These are phyloP conservation scores for Dendroctonus valens DNA, from an alignment of 1,140 invertebrate species.

Conservation along the genomic window DNA sequence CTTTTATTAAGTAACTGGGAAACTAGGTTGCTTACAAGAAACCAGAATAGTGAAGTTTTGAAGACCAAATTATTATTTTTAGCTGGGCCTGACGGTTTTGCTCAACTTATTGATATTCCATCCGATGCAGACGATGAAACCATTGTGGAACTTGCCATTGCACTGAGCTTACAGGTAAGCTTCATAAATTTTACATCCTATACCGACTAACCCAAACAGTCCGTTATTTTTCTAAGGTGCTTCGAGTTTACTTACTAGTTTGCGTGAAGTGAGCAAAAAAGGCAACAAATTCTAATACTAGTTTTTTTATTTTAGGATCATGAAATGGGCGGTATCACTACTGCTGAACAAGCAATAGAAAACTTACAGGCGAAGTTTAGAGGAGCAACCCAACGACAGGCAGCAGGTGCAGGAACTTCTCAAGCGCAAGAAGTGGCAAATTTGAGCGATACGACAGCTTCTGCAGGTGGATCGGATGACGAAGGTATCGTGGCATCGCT, in stretches of 20 bases:
- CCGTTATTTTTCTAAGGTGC: no score
- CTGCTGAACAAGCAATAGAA: constrained; percentile 30
- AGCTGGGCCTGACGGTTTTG: constrained; percentile 56
- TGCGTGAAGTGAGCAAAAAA: no score
- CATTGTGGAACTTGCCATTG: constrained; percentile 95
- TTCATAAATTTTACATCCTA: no score
- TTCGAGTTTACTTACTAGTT: not conserved
- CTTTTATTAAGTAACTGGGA: no score
- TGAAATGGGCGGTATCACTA: constrained; percentile 35
- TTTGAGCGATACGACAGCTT: constrained; percentile 77
- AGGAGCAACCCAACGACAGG: constrained; percentile 31
- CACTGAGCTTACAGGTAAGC: constrained; percentile 84
- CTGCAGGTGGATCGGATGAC: constrained; percentile 86
- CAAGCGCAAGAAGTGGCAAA: constrained; percentile 56
- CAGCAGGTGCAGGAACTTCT: constrained; percentile 24
- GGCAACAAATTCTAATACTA: not conserved
- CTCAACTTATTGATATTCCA: constrained; percentile 80
- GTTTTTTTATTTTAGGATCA: constrained; percentile 34
- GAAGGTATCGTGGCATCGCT: constrained; percentile 54
- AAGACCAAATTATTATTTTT: not conserved
- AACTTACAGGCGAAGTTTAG: constrained; percentile 36
- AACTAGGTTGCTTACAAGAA: no score
- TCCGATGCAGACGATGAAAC: constrained; percentile 93
- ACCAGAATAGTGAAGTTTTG: not conserved
- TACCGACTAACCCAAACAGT: no score